These are phyloP conservation scores for Rhinichthys osculus DNA, from an alignment of 2,797 vertebrate genomes.

Conservation along the genomic window DNA sequence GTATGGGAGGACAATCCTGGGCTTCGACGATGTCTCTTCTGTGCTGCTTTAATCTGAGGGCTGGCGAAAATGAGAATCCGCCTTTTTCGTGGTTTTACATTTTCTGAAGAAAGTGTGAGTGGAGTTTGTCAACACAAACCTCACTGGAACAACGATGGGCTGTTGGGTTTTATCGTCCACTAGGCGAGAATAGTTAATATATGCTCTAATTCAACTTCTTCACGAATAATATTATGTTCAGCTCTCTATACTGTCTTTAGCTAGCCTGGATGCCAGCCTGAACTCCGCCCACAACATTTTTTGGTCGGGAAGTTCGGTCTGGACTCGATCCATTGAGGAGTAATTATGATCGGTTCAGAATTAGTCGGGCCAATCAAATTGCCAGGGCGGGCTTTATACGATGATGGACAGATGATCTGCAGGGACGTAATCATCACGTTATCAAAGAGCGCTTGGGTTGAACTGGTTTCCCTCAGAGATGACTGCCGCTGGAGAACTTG, in stretches of 20 bases:
- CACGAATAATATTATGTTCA: background rate
- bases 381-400: too few relatives aligned
- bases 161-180: background rate
- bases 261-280: too few relatives aligned
- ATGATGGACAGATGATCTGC: too few relatives aligned
- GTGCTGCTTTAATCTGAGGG: background rate
- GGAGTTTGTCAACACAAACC: background rate
- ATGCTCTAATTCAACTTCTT: background rate
- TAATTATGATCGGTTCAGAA: too few relatives aligned
- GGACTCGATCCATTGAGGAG: too few relatives aligned
- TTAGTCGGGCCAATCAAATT: too few relatives aligned
- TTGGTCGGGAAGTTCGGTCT: too few relatives aligned
- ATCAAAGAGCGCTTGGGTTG: too few relatives aligned
- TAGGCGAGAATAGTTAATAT: background rate
- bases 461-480: too few relatives aligned
- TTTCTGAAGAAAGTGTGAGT: background rate
- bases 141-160: background rate
- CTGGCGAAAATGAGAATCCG: background rate
- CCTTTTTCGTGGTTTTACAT: background rate
- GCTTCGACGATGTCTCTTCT: background rate
- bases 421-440: too few relatives aligned
- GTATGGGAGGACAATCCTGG: background rate
- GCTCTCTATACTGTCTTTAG: background rate
- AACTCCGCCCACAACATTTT: too few relatives aligned
- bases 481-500: too few relatives aligned